Percentiles rank a stretch among this genome's conserved stretches.
Evolutionary conservation across 2,797 vertebrate genomes (phyloP).

Genomic region (Sebastes vulpes): DNA sequence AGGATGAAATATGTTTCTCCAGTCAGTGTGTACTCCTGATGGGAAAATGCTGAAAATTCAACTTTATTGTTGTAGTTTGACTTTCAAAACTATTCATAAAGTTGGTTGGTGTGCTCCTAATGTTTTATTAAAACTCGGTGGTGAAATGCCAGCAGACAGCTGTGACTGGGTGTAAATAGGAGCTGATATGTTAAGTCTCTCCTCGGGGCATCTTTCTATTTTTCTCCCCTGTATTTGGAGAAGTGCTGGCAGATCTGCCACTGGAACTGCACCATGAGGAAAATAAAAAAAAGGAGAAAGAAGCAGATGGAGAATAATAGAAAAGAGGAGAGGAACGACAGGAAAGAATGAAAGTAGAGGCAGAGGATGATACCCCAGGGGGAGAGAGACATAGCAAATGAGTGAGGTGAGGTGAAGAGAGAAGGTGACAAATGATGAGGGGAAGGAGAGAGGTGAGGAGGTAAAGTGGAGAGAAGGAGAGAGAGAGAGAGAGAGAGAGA

Average conservation of each 20-base stretch:
- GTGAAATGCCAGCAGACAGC: constrained; percentile 7
- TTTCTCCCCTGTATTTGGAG: constrained; percentile 14
- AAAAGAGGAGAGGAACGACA: not conserved
- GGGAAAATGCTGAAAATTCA: not conserved
- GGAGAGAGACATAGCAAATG: not conserved
- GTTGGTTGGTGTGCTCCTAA: not conserved
- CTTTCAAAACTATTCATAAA: constrained; percentile 7
- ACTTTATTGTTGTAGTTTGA: not conserved
- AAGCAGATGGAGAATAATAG: not conserved
- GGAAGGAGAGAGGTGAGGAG: not conserved
- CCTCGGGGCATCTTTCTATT: constrained; percentile 17
- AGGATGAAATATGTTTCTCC: not conserved
- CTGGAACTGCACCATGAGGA: not conserved
- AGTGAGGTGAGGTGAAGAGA: not conserved
- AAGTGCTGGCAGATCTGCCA: constrained; percentile 8
- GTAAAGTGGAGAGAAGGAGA: not conserved
- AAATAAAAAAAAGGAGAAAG: not conserved
- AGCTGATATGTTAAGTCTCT: constrained; percentile 14
- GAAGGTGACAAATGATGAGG: not conserved
- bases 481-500: not conserved
- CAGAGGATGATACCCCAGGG: not conserved
- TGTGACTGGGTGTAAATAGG: constrained; percentile 26
- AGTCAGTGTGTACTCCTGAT: not conserved
- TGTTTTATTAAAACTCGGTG: constrained; percentile 12
- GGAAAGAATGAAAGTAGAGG: not conserved